Evolutionary conservation across 2,888 invertebrate species (phyloP).

Genomic region (Eremobia ochroleuca): DNA sequence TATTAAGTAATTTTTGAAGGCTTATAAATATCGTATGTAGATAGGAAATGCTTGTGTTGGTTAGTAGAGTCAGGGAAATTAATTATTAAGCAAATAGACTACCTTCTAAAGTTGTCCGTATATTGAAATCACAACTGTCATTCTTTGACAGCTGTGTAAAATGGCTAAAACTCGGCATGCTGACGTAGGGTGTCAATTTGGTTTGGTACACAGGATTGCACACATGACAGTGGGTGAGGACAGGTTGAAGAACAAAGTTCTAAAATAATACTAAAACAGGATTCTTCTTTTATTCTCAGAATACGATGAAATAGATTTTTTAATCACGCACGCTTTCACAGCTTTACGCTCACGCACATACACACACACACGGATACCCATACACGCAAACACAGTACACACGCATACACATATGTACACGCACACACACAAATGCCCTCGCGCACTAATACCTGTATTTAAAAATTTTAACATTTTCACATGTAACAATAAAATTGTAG

Average conservation of each 20-base stretch:
- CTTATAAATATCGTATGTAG: not conserved
- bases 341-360: no score
- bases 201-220: not conserved
- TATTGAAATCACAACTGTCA: not conserved
- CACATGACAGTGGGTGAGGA: not conserved
- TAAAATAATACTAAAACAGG: not conserved
- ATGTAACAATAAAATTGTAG: no score
- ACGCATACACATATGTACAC: no score
- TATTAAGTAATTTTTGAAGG: not conserved
- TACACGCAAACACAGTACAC: no score
- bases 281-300: not conserved
- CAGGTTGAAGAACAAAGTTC: not conserved
- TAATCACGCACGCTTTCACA: no score
- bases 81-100: not conserved
- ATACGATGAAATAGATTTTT: no score
- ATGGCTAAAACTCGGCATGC: not conserved
- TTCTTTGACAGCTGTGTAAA: not conserved
- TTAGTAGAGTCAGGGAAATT: not conserved
- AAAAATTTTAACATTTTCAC: no score
- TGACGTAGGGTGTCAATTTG: not conserved
- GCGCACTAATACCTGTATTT: no score
- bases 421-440: no score
- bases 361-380: no score
- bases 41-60: not conserved
- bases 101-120: not conserved